Evolutionary conservation across 2,113 vertebrate species (phyloP).

Genomic region (Zosterops japonicus): DNA sequence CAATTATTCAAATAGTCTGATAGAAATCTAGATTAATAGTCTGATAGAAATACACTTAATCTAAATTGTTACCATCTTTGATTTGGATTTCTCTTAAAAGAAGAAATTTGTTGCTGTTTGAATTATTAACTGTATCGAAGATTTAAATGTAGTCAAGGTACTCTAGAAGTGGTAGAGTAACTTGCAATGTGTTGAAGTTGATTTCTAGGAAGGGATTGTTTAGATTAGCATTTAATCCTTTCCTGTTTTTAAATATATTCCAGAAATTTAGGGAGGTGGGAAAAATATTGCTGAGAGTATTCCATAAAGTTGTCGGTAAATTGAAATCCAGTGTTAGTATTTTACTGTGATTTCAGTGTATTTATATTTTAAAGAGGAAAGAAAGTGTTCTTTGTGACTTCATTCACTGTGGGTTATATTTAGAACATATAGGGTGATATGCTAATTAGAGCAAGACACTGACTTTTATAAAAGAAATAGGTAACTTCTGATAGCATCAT

Average conservation of each 20-base stretch:
- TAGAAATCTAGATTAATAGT: background rate
- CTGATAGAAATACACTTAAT: background rate
- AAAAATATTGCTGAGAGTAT: background rate
- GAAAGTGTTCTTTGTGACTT: background rate
- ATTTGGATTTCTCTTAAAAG: background rate
- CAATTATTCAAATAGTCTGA: background rate
- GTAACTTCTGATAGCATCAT: background rate
- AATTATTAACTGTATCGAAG: background rate
- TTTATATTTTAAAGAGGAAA: background rate
- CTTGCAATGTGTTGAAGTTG: background rate
- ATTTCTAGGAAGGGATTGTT: background rate
- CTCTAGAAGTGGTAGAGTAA: background rate
- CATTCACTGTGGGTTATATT: background rate
- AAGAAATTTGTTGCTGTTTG: background rate
- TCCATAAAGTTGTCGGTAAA: background rate
- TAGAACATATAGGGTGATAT: background rate
- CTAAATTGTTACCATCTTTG: background rate
- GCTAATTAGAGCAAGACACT: background rate
- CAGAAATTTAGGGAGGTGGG: background rate
- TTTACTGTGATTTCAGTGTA: background rate
- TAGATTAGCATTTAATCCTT: background rate
- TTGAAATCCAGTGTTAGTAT: background rate
- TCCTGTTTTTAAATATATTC: background rate
- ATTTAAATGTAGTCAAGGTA: background rate
- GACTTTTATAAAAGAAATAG: background rate